Evolutionary conservation across 2,113 vertebrate species (phyloP).

Genomic region (Colistium nudipinnis): DNA sequence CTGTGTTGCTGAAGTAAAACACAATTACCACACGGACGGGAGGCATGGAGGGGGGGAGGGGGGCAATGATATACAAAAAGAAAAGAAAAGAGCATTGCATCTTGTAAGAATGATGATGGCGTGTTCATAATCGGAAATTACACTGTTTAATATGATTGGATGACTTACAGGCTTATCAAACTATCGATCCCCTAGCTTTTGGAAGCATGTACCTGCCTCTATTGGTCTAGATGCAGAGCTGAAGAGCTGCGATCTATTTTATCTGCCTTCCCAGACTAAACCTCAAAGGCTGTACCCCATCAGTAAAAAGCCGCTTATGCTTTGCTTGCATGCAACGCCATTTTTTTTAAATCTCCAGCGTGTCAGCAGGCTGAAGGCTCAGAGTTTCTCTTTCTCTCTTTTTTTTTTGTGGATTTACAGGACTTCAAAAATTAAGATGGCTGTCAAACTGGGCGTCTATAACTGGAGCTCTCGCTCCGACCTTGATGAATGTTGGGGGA

Average conservation of each 20-base stretch:
- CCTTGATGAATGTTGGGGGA: slow-evolving; percentile 37
- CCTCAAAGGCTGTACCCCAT: slow-evolving; percentile 42
- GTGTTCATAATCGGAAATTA: slow-evolving; percentile 73
- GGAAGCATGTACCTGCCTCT: slow-evolving; percentile 58
- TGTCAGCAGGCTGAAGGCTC: slow-evolving; percentile 35
- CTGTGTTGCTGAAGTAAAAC: slow-evolving; percentile 71
- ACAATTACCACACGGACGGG: slow-evolving; percentile 74
- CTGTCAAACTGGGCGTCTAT: slow-evolving; percentile 45
- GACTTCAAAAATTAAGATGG: slow-evolving; percentile 45
- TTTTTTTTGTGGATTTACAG: slow-evolving; percentile 10
- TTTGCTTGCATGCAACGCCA: slow-evolving; percentile 23
- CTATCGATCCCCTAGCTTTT: slow-evolving; percentile 56
- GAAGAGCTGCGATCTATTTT: slow-evolving; percentile 44
- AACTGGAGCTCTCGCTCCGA: slow-evolving; percentile 35
- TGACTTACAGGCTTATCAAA: slow-evolving; percentile 64
- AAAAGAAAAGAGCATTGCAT: slow-evolving; percentile 23
- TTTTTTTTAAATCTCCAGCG: slow-evolving; percentile 48
- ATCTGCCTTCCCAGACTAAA: slow-evolving; percentile 55
- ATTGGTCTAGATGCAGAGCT: slow-evolving; percentile 45
- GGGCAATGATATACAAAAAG: neutral
- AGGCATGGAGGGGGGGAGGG: slow-evolving; percentile 35
- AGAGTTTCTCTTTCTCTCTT: neutral
- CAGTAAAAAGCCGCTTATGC: slow-evolving; percentile 39
- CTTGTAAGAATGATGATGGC: slow-evolving; percentile 51
- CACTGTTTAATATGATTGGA: slow-evolving; percentile 70